These are phyloP conservation scores for Hydractinia echinata DNA, from an alignment of 30 jellyfish, hydroid and myxozoan genomes.

Conservation along the genomic window DNA sequence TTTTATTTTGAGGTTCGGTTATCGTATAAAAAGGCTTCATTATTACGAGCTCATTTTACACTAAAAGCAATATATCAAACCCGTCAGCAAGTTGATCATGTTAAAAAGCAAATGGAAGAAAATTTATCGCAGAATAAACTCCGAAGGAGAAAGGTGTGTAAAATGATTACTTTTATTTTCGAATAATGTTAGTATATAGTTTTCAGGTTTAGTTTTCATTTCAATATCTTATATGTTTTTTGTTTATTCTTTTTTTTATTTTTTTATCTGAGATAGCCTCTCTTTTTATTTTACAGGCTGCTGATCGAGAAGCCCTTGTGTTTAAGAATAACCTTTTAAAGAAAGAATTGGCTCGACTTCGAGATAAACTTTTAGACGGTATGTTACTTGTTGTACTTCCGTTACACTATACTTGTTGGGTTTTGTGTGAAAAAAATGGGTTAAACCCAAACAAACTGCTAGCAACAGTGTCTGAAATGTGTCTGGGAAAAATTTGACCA, in stretches of 20 bases:
- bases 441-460: no score
- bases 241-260: no score
- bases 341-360: slow-evolving; percentile 48
- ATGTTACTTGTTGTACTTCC: background rate
- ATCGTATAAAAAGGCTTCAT: slow-evolving; percentile 61
- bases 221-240: no score
- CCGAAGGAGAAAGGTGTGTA: background rate
- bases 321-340: slow-evolving; percentile 34
- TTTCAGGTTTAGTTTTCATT: no score
- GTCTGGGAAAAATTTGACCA: no score
- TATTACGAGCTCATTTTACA: slow-evolving; percentile 56
- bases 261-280: no score
- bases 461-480: no score
- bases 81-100: slow-evolving; percentile 63
- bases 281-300: no score
- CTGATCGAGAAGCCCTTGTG: slow-evolving; percentile 3
- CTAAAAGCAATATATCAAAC: slow-evolving; percentile 83
- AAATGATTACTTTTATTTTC: no score
- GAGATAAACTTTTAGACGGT: slow-evolving; percentile 44
- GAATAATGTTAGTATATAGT: no score
- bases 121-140: background rate
- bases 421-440: no score
- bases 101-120: slow-evolving; percentile 45
- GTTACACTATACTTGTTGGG: no score
- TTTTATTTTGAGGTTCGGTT: slow-evolving; percentile 36